Evolutionary conservation across 1,140 invertebrate genomes (phyloP).

Genomic region (Cataglyphis hispanica): DNA sequence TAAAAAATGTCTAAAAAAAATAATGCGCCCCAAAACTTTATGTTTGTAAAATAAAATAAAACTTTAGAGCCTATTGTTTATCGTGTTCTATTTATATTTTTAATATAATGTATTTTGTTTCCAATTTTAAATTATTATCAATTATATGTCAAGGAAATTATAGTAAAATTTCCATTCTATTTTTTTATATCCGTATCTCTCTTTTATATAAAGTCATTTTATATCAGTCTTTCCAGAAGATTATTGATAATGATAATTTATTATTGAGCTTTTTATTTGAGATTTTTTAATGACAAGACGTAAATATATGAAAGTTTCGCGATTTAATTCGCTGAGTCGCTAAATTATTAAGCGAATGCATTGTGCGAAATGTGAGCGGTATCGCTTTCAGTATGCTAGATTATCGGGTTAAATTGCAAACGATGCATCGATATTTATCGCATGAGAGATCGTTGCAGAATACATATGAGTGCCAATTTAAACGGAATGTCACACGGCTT

Average conservation of each 20-base stretch:
- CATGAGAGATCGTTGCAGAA: not conserved
- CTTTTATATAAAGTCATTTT: too few relatives aligned
- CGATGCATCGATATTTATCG: slow-evolving; percentile 21
- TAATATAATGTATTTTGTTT: too few relatives aligned
- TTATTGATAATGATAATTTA: too few relatives aligned
- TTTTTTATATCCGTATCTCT: too few relatives aligned
- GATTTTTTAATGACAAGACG: not conserved
- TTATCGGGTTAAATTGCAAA: slow-evolving; percentile 54
- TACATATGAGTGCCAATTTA: not conserved
- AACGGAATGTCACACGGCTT: not conserved
- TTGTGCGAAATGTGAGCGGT: slow-evolving; percentile 11
- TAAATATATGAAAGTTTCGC: not conserved
- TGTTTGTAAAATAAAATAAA: too few relatives aligned
- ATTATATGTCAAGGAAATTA: too few relatives aligned
- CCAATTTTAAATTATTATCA: too few relatives aligned
- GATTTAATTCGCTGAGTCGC: not conserved
- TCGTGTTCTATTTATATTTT: too few relatives aligned
- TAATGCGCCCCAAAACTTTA: not conserved
- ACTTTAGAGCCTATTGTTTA: too few relatives aligned
- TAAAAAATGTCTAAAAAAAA: not conserved
- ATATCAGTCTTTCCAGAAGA: too few relatives aligned
- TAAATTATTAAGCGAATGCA: not conserved
- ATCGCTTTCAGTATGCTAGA: slow-evolving; percentile 46
- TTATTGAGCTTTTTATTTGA: too few relatives aligned
- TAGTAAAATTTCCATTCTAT: too few relatives aligned